These are phyloP conservation scores for Antigone vipio DNA, from an alignment of 2,113 vertebrate species.

Conservation along the genomic window DNA sequence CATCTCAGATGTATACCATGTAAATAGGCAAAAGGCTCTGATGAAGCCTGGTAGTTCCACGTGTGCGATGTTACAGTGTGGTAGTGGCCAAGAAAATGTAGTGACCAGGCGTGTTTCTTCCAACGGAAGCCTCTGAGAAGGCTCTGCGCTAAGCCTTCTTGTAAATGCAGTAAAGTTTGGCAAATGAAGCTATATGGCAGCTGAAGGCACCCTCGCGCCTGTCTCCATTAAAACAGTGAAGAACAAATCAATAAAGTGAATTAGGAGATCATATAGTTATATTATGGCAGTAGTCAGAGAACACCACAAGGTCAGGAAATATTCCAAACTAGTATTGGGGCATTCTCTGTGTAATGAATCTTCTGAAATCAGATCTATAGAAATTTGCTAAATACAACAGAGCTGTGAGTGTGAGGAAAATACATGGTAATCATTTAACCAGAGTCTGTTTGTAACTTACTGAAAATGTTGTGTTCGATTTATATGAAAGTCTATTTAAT, in stretches of 20 bases:
- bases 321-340: neutral
- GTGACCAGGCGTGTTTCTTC: neutral
- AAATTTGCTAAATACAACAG: neutral
- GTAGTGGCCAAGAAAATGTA: neutral
- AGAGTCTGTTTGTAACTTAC: neutral
- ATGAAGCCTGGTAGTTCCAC: neutral
- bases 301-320: slow-evolving; percentile 15
- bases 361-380: neutral
- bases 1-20: neutral
- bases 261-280: neutral
- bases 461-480: neutral
- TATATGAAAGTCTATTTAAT: neutral
- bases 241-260: slow-evolving; percentile 33
- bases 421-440: neutral
- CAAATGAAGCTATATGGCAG: neutral
- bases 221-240: neutral
- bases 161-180: neutral
- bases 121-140: neutral
- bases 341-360: neutral
- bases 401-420: neutral
- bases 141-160: neutral
- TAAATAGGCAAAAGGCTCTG: neutral
- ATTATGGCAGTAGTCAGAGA: neutral
- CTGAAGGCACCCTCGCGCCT: neutral
- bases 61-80: accelerated